Base-by-base conservation (phyloP, 2,888 invertebrate genomes). In the Rhyacophila evoluta region DNA sequence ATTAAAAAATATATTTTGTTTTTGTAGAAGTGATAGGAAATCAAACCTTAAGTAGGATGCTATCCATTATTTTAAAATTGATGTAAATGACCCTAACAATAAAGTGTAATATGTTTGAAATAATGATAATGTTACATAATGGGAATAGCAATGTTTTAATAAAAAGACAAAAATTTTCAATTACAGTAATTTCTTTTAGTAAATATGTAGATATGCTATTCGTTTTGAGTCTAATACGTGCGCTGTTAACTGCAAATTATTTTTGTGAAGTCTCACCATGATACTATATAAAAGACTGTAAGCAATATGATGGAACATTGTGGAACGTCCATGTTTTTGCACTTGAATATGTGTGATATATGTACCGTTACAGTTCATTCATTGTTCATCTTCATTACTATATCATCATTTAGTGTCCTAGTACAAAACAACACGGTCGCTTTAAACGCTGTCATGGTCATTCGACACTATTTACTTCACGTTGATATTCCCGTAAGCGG, bases 321-420 rank as follows among this genome's bases (percentile, higher is more conserved):
- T 41, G 74, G 74, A 74, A 74, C 74, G 74, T 74, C 29, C 55
- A 74, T 74, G 74, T 74, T 41, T 41, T 39, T 74, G 74, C 74
- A 74, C 74, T 41, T 41, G 72, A 38, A 38, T 72, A 41, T 74
- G 74, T 74, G 74, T 74, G 74, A 74, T 74, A 28, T 55, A 38
- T 41, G 39, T 41, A 41, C 12, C 33, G 33, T 74, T 41, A 74
- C 19, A 38, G 28, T 38, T 28, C 74, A 74, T 29, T 74, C 27
- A 74, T 37, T 36, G 38, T 72, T 41, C 74, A 74, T 74, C n/a
- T 19, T 74, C 41, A 19, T 33, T 33, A 33, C 29, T 33, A 33
- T 33, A 33, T 10, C 55, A 55, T 55, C 25, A 19, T 55, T 55
- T 55, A 55, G 55, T 19, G 55, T 55, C 55, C 19, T 74, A 72